phyloP scores from a whole-genome alignment of 1,140 invertebrate genomes.

The Papilio glaucus region DNA sequence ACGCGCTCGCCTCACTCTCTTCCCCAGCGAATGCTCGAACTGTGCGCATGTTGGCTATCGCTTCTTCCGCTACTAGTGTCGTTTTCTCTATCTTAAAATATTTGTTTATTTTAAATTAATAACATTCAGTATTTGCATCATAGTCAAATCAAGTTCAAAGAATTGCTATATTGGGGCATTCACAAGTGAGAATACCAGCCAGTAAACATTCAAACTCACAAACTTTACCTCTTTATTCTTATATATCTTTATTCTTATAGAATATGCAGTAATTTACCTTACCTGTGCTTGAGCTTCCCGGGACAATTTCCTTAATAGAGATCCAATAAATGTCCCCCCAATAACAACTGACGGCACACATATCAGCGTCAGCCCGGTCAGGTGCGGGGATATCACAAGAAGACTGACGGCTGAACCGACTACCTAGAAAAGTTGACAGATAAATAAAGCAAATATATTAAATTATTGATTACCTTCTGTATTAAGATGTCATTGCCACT shows the following conservation, averaged over 20 bases:
- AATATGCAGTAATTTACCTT: not conserved
- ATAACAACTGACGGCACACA: slow-evolving; percentile 93
- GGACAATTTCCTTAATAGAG: slow-evolving; percentile 88
- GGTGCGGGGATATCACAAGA: slow-evolving; percentile 93
- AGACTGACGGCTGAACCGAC: slow-evolving; percentile 91
- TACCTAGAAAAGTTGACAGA: slow-evolving; percentile 69
- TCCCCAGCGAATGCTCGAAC: slow-evolving; percentile 97
- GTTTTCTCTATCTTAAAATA: slow-evolving; percentile 89
- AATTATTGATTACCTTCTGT: too few species aligned
- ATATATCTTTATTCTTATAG: too few species aligned
- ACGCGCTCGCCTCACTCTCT: slow-evolving; percentile 91
- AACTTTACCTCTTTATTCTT: too few species aligned
- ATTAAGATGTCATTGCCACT: too few species aligned
- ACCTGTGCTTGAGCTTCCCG: slow-evolving; percentile 91
- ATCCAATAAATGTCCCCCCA: slow-evolving; percentile 90
- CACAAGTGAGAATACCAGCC: too few species aligned
- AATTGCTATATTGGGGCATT: too few species aligned
- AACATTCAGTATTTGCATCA: too few species aligned
- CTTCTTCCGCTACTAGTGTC: slow-evolving; percentile 95
- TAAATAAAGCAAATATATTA: slow-evolving; percentile 26
- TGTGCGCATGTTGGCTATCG: slow-evolving; percentile 95
- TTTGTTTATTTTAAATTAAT: too few species aligned
- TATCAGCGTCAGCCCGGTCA: slow-evolving; percentile 91
- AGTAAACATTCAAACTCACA: too few species aligned
- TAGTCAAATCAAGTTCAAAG: too few species aligned